phyloP scores from a whole-genome alignment of 2,888 invertebrate species.

The Dryocosmus kuriphilus region DNA sequence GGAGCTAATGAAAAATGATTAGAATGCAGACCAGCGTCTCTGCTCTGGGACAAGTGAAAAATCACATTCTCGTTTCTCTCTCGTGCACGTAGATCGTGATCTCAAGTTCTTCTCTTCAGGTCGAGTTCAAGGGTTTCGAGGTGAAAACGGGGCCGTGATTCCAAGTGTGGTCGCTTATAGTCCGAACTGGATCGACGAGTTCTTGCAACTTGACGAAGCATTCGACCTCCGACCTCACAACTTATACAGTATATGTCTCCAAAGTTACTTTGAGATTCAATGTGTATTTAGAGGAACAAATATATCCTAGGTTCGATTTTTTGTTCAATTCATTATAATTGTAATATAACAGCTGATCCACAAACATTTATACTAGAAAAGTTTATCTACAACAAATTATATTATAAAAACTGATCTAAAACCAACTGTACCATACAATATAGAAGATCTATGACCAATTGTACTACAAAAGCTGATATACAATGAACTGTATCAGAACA shows the following conservation, averaged over 20 bases:
- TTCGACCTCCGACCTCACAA: slow-evolving; percentile 65
- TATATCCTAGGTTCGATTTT: not conserved
- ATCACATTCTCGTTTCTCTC: slow-evolving; percentile 31
- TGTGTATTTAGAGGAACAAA: not conserved
- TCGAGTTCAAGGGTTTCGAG: slow-evolving; percentile 67
- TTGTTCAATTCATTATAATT: not conserved
- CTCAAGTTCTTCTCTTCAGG: slow-evolving; percentile 47
- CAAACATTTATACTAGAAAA: not conserved
- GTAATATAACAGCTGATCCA: not conserved
- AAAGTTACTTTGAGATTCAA: slow-evolving; percentile 6
- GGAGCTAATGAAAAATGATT: slow-evolving; percentile 11
- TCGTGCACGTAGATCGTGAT: slow-evolving; percentile 24
- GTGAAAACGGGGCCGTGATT: slow-evolving; percentile 65
- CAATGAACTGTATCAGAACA: not conserved
- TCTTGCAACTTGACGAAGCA: slow-evolving; percentile 68
- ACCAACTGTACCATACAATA: too few relatives aligned
- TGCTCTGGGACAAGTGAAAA: slow-evolving; percentile 7
- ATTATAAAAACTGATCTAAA: too few relatives aligned
- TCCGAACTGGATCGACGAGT: slow-evolving; percentile 69
- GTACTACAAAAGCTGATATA: too few relatives aligned
- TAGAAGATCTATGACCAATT: too few relatives aligned
- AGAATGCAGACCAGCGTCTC: slow-evolving; percentile 10
- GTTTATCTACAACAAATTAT: too few relatives aligned
- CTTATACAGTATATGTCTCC: slow-evolving; percentile 36
- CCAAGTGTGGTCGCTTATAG: slow-evolving; percentile 56